A percentile compares a stretch with the other conserved stretches of the same genome.
phyloP scores from a whole-genome alignment of 2,888 invertebrate genomes.

The Apeira syringaria region DNA sequence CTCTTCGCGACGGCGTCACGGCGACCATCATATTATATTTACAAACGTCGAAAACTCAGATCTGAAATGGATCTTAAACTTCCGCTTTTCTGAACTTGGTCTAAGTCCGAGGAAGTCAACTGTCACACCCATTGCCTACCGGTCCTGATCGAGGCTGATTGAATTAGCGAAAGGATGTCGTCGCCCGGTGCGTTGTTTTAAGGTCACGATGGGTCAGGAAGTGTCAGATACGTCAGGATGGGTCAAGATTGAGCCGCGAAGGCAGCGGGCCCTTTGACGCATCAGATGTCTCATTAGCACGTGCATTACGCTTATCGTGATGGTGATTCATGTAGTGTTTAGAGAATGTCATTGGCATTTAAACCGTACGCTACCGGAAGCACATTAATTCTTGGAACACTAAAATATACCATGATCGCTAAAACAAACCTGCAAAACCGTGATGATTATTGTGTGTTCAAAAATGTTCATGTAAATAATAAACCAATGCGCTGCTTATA shows the following conservation, averaged over 20 bases:
- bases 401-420: no score
- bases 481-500: no score
- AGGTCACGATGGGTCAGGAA: slow-evolving; percentile 31
- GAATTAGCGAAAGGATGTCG: slow-evolving; percentile 66
- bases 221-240: slow-evolving; percentile 36
- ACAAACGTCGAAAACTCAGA: no score
- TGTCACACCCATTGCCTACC: slow-evolving; percentile 20
- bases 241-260: slow-evolving; percentile 10
- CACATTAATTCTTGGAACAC: no score
- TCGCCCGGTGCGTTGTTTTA: slow-evolving; percentile 40
- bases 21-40: no score
- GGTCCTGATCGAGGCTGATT: slow-evolving; percentile 46
- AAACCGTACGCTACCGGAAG: no score
- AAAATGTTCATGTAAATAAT: no score
- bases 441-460: no score
- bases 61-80: no score
- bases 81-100: slow-evolving; percentile 13
- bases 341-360: no score
- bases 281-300: slow-evolving; percentile 60
- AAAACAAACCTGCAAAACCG: no score
- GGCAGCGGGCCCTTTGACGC: slow-evolving; percentile 47
- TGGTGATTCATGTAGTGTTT: neutral
- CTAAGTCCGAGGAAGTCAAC: slow-evolving; percentile 37
- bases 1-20: no score
- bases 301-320: slow-evolving; percentile 46